These are phyloP conservation scores for Caenorhabditis tropicalis DNA, from an alignment of 1,140 invertebrate genomes.

Conservation along the genomic window DNA sequence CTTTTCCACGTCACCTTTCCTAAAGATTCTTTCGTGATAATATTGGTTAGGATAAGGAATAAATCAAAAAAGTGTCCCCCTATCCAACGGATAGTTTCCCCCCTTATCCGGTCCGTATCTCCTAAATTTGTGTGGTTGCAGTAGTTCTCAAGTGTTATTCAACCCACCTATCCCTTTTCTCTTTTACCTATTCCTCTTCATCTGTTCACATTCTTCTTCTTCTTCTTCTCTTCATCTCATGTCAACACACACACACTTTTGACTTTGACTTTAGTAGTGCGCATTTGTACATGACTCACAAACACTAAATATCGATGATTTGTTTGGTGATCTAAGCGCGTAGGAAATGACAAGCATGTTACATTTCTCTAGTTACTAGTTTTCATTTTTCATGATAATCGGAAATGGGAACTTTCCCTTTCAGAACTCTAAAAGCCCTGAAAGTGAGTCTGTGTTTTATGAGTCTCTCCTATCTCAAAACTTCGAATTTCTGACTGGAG, in stretches of 20 bases:
- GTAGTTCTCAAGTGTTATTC: conserved; percentile 29
- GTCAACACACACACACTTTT: neutral
- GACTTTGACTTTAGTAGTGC: conserved; percentile 39
- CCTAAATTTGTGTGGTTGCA: conserved; percentile 41
- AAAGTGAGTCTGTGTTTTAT: too few relatives aligned
- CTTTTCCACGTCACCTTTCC: too few relatives aligned
- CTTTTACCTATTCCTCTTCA: conserved; percentile 59
- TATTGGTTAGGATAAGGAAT: neutral
- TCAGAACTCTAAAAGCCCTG: too few relatives aligned
- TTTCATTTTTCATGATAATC: too few relatives aligned
- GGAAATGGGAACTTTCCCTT: too few relatives aligned
- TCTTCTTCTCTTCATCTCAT: conserved; percentile 3
- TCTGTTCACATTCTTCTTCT: neutral
- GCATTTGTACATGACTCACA: conserved; percentile 9
- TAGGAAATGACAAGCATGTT: too few relatives aligned
- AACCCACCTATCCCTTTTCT: conserved; percentile 53
- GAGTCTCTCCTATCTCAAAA: too few relatives aligned
- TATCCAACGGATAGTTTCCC: conserved; percentile 34
- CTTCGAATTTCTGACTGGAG: too few relatives aligned
- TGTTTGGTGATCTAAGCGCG: neutral
- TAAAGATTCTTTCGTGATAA: too few relatives aligned
- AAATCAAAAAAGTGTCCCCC: neutral
- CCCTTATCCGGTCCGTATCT: conserved; percentile 49
- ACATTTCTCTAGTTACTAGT: too few relatives aligned
- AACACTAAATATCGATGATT: conserved; percentile 19